phyloP scores from a whole-genome alignment of 1,140 invertebrate species.

The Drosophila triauraria region DNA sequence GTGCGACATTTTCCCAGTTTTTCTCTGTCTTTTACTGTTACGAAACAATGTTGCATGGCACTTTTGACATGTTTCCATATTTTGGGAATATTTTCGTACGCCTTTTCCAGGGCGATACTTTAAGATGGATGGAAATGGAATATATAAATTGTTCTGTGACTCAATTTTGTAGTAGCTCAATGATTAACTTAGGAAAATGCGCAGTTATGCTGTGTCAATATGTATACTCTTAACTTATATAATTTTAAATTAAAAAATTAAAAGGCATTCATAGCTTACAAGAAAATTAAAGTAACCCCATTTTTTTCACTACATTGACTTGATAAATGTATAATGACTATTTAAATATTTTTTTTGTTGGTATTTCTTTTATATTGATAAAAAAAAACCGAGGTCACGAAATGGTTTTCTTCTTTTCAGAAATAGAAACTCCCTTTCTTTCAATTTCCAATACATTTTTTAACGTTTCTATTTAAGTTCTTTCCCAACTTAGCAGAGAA shows the following conservation, averaged over 20 bases:
- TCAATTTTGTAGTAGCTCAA: background rate
- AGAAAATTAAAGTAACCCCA: too few relatives aligned
- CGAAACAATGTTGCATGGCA: slow-evolving; percentile 48
- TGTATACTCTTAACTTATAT: too few relatives aligned
- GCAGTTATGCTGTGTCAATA: background rate
- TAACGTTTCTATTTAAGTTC: background rate
- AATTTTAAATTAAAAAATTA: too few relatives aligned
- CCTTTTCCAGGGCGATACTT: background rate
- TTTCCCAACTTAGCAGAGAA: slow-evolving; percentile 8
- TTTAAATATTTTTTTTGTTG: too few relatives aligned
- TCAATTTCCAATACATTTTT: background rate
- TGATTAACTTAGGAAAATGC: background rate
- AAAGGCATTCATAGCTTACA: too few relatives aligned
- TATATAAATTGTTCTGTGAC: too few relatives aligned
- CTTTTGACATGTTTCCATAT: slow-evolving; percentile 37
- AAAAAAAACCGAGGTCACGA: too few relatives aligned
- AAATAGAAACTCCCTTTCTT: background rate
- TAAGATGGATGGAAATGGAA: background rate
- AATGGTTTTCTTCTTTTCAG: too few relatives aligned
- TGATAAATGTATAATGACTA: too few relatives aligned
- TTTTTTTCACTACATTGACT: background rate
- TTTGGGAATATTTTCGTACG: slow-evolving; percentile 11
- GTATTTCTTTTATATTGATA: too few relatives aligned
- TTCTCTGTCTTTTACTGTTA: slow-evolving; percentile 8
- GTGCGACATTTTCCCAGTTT: slow-evolving; percentile 11